Evolutionary conservation across 2,113 vertebrate species (phyloP).

Genomic region (Muntiacus reevesi): DNA sequence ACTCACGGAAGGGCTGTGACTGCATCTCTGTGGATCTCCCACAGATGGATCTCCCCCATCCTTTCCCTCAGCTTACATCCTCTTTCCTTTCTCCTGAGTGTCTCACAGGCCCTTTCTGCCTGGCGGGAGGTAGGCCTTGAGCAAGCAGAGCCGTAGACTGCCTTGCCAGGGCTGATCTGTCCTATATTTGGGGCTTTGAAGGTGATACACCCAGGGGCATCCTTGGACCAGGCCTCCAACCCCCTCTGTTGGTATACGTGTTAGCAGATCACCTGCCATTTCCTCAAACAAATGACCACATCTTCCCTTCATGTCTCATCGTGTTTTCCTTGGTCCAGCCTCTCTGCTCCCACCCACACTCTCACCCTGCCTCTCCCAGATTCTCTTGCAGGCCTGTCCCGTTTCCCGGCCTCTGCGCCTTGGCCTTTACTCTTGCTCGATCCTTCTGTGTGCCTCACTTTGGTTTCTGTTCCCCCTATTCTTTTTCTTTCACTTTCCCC

Average conservation of each 20-base stretch:
- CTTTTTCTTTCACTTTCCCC: conserved; percentile 78
- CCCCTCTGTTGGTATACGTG: neutral
- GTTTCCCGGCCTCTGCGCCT: neutral
- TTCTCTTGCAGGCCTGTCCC: neutral
- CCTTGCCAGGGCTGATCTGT: neutral
- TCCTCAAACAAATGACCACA: neutral
- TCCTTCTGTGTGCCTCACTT: conserved; percentile 30
- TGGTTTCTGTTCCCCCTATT: conserved; percentile 72
- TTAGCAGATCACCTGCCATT: neutral
- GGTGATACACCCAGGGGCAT: neutral
- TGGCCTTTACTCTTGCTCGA: neutral
- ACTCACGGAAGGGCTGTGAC: neutral
- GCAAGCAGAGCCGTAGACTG: neutral
- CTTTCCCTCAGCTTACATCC: neutral
- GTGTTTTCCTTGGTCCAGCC: neutral
- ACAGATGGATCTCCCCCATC: neutral
- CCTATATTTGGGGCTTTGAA: neutral
- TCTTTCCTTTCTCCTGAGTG: neutral
- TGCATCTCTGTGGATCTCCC: neutral
- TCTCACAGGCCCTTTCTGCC: neutral
- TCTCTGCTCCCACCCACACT: neutral
- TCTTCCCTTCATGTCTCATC: neutral
- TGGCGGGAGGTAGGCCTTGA: neutral
- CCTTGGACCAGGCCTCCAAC: neutral
- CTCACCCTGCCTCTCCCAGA: neutral